phyloP scores from a whole-genome alignment of 2,888 invertebrate genomes.

The Willowsia nigromaculata region DNA sequence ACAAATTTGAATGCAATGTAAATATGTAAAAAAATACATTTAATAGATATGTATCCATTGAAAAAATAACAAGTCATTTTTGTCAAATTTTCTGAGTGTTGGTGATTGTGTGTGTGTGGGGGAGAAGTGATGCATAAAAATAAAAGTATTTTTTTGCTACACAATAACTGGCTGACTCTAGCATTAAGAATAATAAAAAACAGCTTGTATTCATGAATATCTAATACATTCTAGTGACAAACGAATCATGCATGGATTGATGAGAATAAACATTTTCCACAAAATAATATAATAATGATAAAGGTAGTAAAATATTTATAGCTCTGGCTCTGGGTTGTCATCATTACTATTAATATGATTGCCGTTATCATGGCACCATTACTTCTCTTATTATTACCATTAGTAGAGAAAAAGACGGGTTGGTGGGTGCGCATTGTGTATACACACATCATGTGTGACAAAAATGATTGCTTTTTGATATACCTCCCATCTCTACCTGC shows the following conservation, averaged over 20 bases:
- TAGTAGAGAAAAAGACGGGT: not conserved
- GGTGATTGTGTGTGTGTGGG: not conserved
- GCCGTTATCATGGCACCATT: slow-evolving; percentile 38
- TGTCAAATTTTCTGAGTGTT: slow-evolving; percentile 7
- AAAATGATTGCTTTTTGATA: slow-evolving; percentile 68
- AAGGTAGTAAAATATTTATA: not conserved
- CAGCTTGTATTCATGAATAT: not conserved
- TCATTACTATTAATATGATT: slow-evolving; percentile 40
- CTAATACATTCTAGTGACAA: not conserved
- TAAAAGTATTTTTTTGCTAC: not conserved
- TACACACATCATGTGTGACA: not conserved
- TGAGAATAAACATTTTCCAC: slow-evolving; percentile 39
- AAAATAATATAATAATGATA: not conserved
- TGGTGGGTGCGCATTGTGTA: not conserved
- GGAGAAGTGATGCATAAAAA: not conserved
- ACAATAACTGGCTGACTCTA: not conserved
- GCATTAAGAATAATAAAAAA: not conserved
- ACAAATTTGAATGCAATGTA: slow-evolving; percentile 26
- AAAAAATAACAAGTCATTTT: not conserved
- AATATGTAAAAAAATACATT: not conserved
- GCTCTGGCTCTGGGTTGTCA: not conserved
- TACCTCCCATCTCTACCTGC: slow-evolving; percentile 17
- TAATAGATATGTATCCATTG: not conserved
- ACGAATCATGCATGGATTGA: slow-evolving; percentile 59
- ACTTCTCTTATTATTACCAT: not conserved